Evolutionary conservation across 2,113 vertebrate species (phyloP), one percentile per base, ranked within the genome.

Genomic region (Gallinago jamesoni): DNA sequence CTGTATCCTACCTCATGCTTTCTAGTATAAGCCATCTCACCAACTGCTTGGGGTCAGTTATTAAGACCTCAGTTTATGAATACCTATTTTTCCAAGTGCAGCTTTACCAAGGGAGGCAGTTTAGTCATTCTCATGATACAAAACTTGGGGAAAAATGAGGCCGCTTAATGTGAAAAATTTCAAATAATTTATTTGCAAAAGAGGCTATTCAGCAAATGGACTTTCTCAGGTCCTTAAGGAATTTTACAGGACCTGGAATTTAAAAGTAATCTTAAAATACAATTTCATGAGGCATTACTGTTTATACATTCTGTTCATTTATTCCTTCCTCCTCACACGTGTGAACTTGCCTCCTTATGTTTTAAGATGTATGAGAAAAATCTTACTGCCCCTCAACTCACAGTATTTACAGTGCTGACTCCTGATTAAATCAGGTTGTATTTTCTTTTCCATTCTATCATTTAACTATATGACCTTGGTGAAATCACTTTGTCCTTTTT

Each of bases 1-100:
- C 63, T 87, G 84, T 52, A 45, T 89, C 67, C 70, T 82, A 87
- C 92, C 55, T 94, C 41, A 10, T 92, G 35, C 66, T 92, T 95
- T 76, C 66, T 53, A 21, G 63, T 45, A 17, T 78, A 93, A 94
- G 43, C 33, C 48, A 37, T 89, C 83, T 88, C 79, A 84, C 90
- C 82, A 91, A 66, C 89, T 97, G 77, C 91, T 92, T 7, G 0
- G 20, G 73, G 79, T 82, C 12, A 3, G 53, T 93, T 62, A 77
- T 69, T 47, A 45, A 91, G 89, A 91, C 68, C 84, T 90, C 45
- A 18, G 35, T 77, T 94, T 90, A 25, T 47, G 73, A 89, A 84
- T 81, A 64, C 83, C 86, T 75, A 84, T 55, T 84, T 86, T 72
- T 6, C 15, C 28, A 73, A 88, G 63, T 47, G 10, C 55, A 73